Evolutionary conservation across 35 echinoderm and acorn worm species (phyloP), one percentile per base, ranked within the genome.

Genomic region (Diadema setosum): DNA sequence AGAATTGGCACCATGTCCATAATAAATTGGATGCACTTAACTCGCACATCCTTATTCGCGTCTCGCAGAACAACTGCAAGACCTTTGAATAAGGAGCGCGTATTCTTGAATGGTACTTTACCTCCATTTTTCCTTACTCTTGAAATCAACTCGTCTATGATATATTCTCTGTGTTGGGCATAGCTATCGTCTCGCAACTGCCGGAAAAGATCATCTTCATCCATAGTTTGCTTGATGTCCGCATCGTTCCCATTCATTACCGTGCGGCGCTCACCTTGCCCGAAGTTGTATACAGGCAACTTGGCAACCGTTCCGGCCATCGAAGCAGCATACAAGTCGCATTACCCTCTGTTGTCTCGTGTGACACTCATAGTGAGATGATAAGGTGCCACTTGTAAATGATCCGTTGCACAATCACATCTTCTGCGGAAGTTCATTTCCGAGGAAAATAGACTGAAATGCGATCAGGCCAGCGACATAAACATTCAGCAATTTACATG

Each of bases 231-330:
- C 29, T 75, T 50, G 87, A 32, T 59, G 80, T 59, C 57, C 30
- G 80, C 48, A 57, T 39, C 87, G 74, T 44, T 83, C 88, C 88
- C 65, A 85, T 90, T 90, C 65, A 58, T 70, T 46, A 82, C 76
- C 34, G 70, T 82, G 32, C 61, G 86, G 76, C 45, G 76, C 45
- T 91, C 84, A 82, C 61, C 87, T 81, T 96, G 85, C 32, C 82
- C 80, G 81, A 92, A 86, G 27, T 91, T 89, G 88, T 91, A 84
- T 85, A 91, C 88, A 56, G 91, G 85, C 46, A 90, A 86, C 91
- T 94, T 98, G 95, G 91, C 91, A 91, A 94, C 95, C 88, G 95
- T 91, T 80, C 85, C 84, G 65, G 95, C 95, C 95, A 98, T 98
- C 69, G 70, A 97, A 83, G 80, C 88, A 45, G 57, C 36, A 73